A percentile compares a stretch with the other conserved stretches of the same genome.
Evolutionary conservation across 2,797 vertebrate genomes (phyloP).

Genomic region (Nannoperca obscura): DNA sequence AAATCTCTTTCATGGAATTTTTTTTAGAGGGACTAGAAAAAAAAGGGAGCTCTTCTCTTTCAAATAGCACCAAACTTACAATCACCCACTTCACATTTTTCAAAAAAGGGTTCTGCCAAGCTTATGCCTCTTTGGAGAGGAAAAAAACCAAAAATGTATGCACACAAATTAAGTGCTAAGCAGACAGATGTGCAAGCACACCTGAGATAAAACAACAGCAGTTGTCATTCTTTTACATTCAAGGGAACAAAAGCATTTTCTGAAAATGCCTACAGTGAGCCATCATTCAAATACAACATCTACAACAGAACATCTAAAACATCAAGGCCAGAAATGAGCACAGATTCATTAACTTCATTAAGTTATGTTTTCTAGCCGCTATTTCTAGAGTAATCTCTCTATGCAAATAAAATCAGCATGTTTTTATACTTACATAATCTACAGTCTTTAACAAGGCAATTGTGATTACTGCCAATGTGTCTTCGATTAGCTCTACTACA

Average conservation of each 20-base stretch:
- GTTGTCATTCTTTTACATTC: constrained; percentile 17
- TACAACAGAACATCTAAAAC: neutral
- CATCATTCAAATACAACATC: constrained; percentile 2
- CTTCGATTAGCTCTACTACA: constrained; percentile 53
- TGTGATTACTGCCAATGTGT: constrained; percentile 67
- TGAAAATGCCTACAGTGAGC: neutral
- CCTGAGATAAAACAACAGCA: constrained; percentile 41
- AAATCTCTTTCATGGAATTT: constrained; percentile 58
- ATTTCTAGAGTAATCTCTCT: neutral
- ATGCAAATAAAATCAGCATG: neutral
- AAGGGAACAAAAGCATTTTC: constrained; percentile 21
- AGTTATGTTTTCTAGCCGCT: neutral
- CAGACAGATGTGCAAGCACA: constrained; percentile 60
- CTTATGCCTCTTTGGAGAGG: constrained; percentile 22
- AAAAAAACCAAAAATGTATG: constrained; percentile 34
- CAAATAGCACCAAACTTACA: constrained; percentile 48
- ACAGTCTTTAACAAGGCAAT: constrained; percentile 15
- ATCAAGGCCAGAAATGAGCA: constrained; percentile 20
- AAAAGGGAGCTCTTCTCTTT: constrained; percentile 34
- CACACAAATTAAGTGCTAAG: constrained; percentile 37
- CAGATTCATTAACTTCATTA: neutral
- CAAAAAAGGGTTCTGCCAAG: constrained; percentile 34
- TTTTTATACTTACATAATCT: neutral
- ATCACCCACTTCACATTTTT: constrained; percentile 54
- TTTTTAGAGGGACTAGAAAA: constrained; percentile 46